Evolutionary conservation across 2,113 vertebrate genomes (phyloP), one percentile per base, ranked within the genome.

Genomic region (Spilogale gracilis): DNA sequence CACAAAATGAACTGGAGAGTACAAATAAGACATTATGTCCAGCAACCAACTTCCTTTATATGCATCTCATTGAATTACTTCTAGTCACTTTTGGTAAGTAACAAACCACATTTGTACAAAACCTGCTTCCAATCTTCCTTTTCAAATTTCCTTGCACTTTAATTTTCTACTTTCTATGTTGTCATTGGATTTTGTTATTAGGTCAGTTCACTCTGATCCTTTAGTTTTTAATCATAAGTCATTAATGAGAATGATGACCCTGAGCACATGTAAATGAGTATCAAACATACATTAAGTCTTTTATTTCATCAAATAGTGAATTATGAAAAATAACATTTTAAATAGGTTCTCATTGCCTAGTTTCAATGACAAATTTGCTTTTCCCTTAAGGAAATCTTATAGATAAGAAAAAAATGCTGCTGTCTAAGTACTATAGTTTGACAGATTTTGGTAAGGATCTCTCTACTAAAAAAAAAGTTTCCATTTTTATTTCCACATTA

Each of bases 311-410:
- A 58, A 60, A 43, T 9, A 63, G 20, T 65, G 18, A 93, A 96
- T 65, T 84, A 91, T 4, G 54, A 92, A 4, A 50, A 17, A 74
- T 52, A 92, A n/a, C 85, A 81, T 95, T 94, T 83, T 97, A 92
- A 96, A 74, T 12, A 89, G 18, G 25, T 81, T 21, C 3, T 80
- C 30, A 16, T 71, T 73, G 7, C 6, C 60, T 94, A 56, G 25
- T 88, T 97, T 94, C 73, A 76, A 7, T 81, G n/a, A 76, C 20
- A 89, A 79, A 85, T 78, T 63, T 88, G 8, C 4, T 5, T 96
- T 83, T 71, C 6, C 27, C 30, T 63, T 32, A 92, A 89, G 48
- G 52, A 95, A 86, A 69, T 85, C 17, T 89, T 87, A 56, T 10
- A 88, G 32, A n/a, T 60, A 73, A 17, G 14, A 76, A 92, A 17